A percentile compares a stretch with the other conserved stretches of the same genome.
These are phyloP conservation scores for Leptinotarsa undecemlineata DNA, from an alignment of 1,140 invertebrate species.

Conservation along the genomic window DNA sequence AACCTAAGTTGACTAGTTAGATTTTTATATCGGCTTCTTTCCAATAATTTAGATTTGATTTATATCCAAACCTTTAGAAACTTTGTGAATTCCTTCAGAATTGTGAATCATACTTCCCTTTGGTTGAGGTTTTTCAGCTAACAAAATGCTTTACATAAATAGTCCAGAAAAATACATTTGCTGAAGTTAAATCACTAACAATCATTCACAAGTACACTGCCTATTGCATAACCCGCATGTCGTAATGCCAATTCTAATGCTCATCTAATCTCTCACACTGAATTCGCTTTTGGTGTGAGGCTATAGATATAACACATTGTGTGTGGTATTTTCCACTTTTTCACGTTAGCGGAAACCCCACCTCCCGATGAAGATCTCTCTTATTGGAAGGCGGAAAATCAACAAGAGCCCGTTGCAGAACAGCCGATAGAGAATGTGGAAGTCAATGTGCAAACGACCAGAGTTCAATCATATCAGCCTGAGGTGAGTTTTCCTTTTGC, in stretches of 20 bases:
- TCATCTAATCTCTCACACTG: slow-evolving; percentile 14
- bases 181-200: no score
- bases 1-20: no score
- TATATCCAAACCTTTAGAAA: no score
- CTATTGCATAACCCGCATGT: background rate
- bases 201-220: no score
- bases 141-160: no score
- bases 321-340: slow-evolving; percentile 40
- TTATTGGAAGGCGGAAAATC: slow-evolving; percentile 32
- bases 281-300: slow-evolving; percentile 29
- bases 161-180: no score
- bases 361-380: slow-evolving; percentile 48
- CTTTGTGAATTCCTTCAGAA: no score
- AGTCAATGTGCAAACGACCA: slow-evolving; percentile 32
- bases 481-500: slow-evolving; percentile 29
- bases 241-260: background rate
- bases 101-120: no score
- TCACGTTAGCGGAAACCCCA: slow-evolving; percentile 40
- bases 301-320: slow-evolving; percentile 40
- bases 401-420: slow-evolving; percentile 43
- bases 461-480: slow-evolving; percentile 27
- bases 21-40: no score
- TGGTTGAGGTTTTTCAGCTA: no score
- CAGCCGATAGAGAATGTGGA: slow-evolving; percentile 5
- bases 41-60: no score